These are phyloP conservation scores for Drosophila fulvimacula DNA, from an alignment of 2,888 invertebrate genomes.

Conservation along the genomic window DNA sequence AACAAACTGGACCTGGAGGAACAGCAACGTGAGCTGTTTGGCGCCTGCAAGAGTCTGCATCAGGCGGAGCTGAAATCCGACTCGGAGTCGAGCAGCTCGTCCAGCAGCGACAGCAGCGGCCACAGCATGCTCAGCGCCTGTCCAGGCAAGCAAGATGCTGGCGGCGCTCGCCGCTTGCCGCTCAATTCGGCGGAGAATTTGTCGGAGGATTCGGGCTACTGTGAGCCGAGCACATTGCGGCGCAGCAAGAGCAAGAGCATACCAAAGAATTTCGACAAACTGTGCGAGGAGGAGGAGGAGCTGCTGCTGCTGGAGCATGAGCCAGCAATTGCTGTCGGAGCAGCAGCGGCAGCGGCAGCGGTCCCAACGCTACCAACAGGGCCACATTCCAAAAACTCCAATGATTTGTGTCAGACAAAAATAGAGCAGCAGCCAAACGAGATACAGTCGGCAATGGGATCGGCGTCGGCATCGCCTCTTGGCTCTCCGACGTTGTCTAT, in stretches of 20 bases:
- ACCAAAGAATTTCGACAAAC: conserved; percentile 85
- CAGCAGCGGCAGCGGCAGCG: conserved; percentile 5
- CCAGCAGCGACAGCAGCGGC: conserved; percentile 66
- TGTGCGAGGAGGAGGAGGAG: conserved; percentile 83
- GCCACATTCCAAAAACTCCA: conserved; percentile 77
- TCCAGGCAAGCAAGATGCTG: conserved; percentile 60
- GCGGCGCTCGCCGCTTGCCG: conserved; percentile 61
- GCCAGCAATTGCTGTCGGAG: background rate
- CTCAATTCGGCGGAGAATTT: conserved; percentile 91
- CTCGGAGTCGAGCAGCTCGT: conserved; percentile 71
- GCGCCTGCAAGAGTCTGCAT: conserved; percentile 47
- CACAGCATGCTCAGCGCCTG: conserved; percentile 69
- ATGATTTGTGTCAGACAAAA: conserved; percentile 80
- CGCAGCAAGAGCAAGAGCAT: conserved; percentile 85
- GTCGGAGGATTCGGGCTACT: conserved; percentile 92
- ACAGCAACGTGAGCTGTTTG: conserved; percentile 56
- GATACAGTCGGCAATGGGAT: conserved; percentile 14
- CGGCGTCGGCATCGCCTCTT: conserved; percentile 27
- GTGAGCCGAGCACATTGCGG: conserved; percentile 85
- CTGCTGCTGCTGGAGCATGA: conserved; percentile 35
- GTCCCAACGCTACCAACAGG: background rate
- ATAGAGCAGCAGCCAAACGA: conserved; percentile 64
- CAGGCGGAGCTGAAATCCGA: conserved; percentile 74
- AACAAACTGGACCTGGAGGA: conserved; percentile 83
- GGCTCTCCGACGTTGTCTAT: conserved; percentile 65